Evolutionary conservation across 2,888 invertebrate genomes (phyloP).

Genomic region (Catocala fraxini): DNA sequence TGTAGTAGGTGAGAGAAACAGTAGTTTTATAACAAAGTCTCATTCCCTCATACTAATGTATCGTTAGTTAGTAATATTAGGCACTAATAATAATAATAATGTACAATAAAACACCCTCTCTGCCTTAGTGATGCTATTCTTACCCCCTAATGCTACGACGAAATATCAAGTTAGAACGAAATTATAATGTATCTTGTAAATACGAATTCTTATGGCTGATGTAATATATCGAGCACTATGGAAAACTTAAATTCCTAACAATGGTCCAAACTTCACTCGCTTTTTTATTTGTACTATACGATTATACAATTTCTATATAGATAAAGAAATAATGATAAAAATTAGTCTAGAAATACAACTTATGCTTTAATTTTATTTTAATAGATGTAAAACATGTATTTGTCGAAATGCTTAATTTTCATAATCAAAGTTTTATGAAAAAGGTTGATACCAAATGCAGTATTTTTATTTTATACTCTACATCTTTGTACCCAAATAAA

Average conservation of each 20-base stretch:
- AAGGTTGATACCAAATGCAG: slow-evolving; percentile 86
- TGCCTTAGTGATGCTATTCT: slow-evolving; percentile 86
- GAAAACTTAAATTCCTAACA: slow-evolving; percentile 86
- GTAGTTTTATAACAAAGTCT: slow-evolving; percentile 54
- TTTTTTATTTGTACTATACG: slow-evolving; percentile 86
- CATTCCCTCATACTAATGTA: slow-evolving; percentile 61
- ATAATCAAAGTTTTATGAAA: slow-evolving; percentile 84
- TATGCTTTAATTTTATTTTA: slow-evolving; percentile 84
- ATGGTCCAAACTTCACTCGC: slow-evolving; percentile 87
- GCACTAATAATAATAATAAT: slow-evolving; percentile 75
- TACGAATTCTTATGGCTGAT: slow-evolving; percentile 80
- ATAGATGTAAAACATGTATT: slow-evolving; percentile 83
- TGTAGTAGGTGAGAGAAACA: slow-evolving; percentile 54
- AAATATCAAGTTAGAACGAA: slow-evolving; percentile 77
- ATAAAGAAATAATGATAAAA: slow-evolving; percentile 72
- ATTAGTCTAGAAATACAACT: slow-evolving; percentile 78
- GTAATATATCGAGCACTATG: slow-evolving; percentile 82
- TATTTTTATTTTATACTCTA: slow-evolving; percentile 87
- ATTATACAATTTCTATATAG: slow-evolving; percentile 86
- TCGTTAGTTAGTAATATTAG: slow-evolving; percentile 71
- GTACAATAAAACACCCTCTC: slow-evolving; percentile 86
- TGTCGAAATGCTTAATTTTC: slow-evolving; percentile 86
- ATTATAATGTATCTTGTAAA: slow-evolving; percentile 80
- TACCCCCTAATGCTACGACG: slow-evolving; percentile 79
- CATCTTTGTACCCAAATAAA: slow-evolving; percentile 87